Base-by-base conservation (phyloP, 2,113 vertebrate genomes). In the Oreochromis tanganicae region DNA sequence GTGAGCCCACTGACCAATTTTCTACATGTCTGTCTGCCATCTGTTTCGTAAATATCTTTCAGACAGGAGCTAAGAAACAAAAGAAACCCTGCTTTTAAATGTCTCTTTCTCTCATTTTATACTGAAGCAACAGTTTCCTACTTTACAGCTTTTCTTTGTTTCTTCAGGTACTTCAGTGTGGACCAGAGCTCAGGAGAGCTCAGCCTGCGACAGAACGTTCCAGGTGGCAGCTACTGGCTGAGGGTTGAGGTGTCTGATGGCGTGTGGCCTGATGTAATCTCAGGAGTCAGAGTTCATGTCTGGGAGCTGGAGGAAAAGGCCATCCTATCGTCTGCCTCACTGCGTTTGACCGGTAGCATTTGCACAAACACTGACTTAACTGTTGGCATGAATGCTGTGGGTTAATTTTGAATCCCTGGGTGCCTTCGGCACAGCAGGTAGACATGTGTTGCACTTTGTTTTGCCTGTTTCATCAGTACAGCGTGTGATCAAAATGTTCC, bases 161-260 rank as follows among this genome's bases (percentile, higher is more conserved):
- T 63, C 52, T 29, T 36, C 92, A 98, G 98, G 84, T 96, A 95
- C 95, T 98, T 98, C 94, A 96, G 95, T 80, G 85, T 98, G 93
- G 97, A 98, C 95, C 96, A 96, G 92, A 97, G 95, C 92, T 97
- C 97, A 4, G 98, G 98, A 56, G 92, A 94, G 81, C 94, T 98
- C 36, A 92, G 94, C 83, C 90, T 98, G 87, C 94, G 95, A 71
- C 97, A 96, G 86, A 96, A 94, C 85, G 82, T 95, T 82, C 97
- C 96, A 12, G 94, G 94, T 8, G 97, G 97, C 85, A 97, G 89
- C 90, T 97, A 98, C 85, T 96, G 96, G 84, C 90, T 98, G 89
- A 95, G 94, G 91, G 94, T 98, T 27, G 96, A 94, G 17, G 97
- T 98, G 86, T 97, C 97, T 41, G 97, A 98, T 88, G 97, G 97